Conservation (phyloP, 1,140 invertebrate genomes). For the Thaumetopoea pityocampa region DNA sequence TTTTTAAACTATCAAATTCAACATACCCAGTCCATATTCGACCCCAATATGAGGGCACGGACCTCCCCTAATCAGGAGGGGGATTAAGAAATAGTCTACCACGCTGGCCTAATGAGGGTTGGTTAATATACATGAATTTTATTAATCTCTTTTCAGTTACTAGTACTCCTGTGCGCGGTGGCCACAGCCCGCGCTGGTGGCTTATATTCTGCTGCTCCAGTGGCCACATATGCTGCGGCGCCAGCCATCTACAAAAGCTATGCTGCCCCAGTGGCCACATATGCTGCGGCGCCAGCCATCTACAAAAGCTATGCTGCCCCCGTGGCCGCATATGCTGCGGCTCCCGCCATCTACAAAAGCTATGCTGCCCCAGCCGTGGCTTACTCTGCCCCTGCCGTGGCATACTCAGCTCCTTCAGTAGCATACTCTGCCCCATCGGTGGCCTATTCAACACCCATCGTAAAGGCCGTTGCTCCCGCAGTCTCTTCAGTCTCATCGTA, state of each 20-base stretch:
- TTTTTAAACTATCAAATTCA: no score
- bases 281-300: slow-evolving; percentile 11
- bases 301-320: slow-evolving; percentile 26
- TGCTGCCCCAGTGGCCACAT: slow-evolving; percentile 4
- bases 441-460: slow-evolving; percentile 28
- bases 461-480: slow-evolving; percentile 31
- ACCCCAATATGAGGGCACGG: no score
- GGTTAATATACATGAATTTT: no score
- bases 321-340: slow-evolving; percentile 15
- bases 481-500: slow-evolving; percentile 37
- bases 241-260: slow-evolving; percentile 16
- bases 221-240: slow-evolving; percentile 19
- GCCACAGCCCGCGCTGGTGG: slow-evolving; percentile 36
- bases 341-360: slow-evolving; percentile 7
- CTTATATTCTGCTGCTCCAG: slow-evolving; percentile 22
- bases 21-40: no score
- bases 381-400: slow-evolving; percentile 4
- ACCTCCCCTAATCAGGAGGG: no score
- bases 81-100: no score
- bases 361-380: slow-evolving; percentile 22
- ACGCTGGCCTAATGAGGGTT: no score
- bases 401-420: slow-evolving; percentile 24
- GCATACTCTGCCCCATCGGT: slow-evolving; percentile 19
- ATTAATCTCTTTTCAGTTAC: slow-evolving; percentile 41
- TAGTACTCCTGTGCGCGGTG: slow-evolving; percentile 62